Percentiles rank a stretch among this genome's conserved stretches.
Evolutionary conservation across 1,140 invertebrate genomes (phyloP).

Genomic region (Atopsyche davidsoni): DNA sequence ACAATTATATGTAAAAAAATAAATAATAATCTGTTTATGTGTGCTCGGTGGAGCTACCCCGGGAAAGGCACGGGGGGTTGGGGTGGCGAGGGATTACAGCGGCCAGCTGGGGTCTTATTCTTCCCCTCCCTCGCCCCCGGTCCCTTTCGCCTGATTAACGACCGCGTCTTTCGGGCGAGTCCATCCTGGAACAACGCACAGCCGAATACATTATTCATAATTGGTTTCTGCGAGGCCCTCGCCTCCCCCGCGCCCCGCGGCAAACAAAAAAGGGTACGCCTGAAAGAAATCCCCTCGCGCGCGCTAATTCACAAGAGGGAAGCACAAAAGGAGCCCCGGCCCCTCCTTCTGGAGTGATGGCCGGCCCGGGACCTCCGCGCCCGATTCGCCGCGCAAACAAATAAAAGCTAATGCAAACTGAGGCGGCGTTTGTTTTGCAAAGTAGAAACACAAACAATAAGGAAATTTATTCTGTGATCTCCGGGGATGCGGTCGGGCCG

Average conservation of each 20-base stretch:
- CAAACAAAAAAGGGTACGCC: conserved; percentile 23
- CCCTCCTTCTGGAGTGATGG: conserved; percentile 3
- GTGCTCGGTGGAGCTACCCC: no score
- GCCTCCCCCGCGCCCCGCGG: conserved; percentile 4
- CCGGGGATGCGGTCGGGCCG: conserved; percentile 4
- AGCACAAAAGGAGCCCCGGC: conserved; percentile 22
- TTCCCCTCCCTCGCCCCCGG: conserved; percentile 7
- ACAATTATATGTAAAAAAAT: no score
- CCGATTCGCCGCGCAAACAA: conserved; percentile 20
- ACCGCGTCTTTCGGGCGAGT: conserved; percentile 18
- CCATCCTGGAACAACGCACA: conserved; percentile 19
- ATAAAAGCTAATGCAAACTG: conserved; percentile 21
- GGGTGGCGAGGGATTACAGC: conserved; percentile 13
- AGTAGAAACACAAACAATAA: conserved; percentile 27
- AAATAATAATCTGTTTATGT: no score
- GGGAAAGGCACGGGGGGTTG: no score
- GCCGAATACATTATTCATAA: conserved; percentile 30
- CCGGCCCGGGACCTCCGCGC: neutral
- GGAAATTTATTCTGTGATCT: conserved; percentile 23
- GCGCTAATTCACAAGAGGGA: conserved; percentile 24
- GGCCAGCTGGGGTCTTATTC: conserved; percentile 22
- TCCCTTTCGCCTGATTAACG: conserved; percentile 24
- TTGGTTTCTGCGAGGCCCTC: conserved; percentile 22
- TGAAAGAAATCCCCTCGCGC: conserved; percentile 25
- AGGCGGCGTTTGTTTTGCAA: conserved; percentile 23